phyloP scores from a whole-genome alignment of 2,888 invertebrate species.

The Himalopsyche anomala region DNA sequence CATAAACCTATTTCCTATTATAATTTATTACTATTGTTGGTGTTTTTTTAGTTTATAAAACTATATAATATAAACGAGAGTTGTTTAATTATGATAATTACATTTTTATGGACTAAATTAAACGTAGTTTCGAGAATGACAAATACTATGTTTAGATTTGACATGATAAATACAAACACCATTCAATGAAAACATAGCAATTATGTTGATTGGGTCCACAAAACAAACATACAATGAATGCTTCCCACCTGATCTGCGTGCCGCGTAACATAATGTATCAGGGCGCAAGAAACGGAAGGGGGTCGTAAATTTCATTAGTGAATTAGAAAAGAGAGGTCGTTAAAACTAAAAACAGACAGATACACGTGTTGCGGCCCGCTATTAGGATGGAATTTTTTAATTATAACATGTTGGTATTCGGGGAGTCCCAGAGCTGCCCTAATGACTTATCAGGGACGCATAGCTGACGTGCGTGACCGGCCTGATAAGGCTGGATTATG shows the following conservation, averaged over 20 bases:
- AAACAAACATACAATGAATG: slow-evolving; percentile 10
- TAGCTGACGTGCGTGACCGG: slow-evolving; percentile 62
- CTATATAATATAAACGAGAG: no score
- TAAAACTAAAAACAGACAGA: slow-evolving; percentile 65
- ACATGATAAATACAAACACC: slow-evolving; percentile 14
- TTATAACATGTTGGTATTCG: slow-evolving; percentile 61
- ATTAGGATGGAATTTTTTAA: slow-evolving; percentile 65
- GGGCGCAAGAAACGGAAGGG: slow-evolving; percentile 54
- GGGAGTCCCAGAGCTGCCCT: slow-evolving; percentile 57
- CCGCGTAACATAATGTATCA: slow-evolving; percentile 47
- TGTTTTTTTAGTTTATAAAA: no score
- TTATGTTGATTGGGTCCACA: slow-evolving; percentile 34
- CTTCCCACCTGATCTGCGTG: slow-evolving; percentile 49
- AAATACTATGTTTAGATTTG: slow-evolving; percentile 6
- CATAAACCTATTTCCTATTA: no score
- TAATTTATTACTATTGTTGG: no score
- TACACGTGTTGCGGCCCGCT: slow-evolving; percentile 64
- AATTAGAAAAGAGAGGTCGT: slow-evolving; percentile 63
- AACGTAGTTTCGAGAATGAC: neutral
- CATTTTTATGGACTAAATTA: neutral
- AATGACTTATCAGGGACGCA: slow-evolving; percentile 63
- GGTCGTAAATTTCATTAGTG: slow-evolving; percentile 65
- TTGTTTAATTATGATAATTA: no score
- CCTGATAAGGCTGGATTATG: slow-evolving; percentile 62
- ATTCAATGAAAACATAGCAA: slow-evolving; percentile 25